These are phyloP conservation scores for Andrena hattorfiana DNA, from an alignment of 2,888 invertebrate species.

Conservation along the genomic window DNA sequence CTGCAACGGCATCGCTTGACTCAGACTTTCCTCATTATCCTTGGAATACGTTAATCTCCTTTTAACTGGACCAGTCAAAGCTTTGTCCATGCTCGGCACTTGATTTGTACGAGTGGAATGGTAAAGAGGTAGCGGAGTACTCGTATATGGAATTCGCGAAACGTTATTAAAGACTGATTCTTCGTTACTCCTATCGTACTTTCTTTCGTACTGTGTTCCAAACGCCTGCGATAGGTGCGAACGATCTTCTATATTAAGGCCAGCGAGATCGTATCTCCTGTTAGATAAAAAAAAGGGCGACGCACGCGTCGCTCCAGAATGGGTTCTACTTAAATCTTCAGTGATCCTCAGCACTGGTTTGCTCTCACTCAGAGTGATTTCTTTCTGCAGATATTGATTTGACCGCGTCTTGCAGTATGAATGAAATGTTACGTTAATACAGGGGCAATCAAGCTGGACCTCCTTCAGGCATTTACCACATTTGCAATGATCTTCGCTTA, in stretches of 20 bases:
- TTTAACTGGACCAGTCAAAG: neutral
- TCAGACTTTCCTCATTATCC: neutral
- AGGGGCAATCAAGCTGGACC: slow-evolving; percentile 30
- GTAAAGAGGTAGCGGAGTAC: too few relatives aligned
- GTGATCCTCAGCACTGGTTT: neutral
- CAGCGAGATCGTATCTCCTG: neutral
- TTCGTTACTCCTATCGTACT: neutral
- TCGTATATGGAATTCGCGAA: neutral
- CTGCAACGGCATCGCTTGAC: neutral
- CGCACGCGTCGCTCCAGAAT: neutral
- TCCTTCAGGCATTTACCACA: neutral
- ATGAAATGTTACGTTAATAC: slow-evolving; percentile 45
- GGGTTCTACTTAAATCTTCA: neutral
- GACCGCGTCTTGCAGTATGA: slow-evolving; percentile 36
- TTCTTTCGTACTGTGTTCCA: neutral
- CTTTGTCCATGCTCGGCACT: neutral
- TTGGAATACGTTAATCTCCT: slow-evolving; percentile 3
- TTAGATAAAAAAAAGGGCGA: neutral
- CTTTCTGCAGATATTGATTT: neutral
- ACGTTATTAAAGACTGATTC: neutral
- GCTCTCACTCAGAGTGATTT: neutral
- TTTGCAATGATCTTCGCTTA: neutral
- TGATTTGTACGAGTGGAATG: neutral
- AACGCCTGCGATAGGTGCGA: neutral
- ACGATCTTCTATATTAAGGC: neutral